A percentile compares a stretch with the other conserved stretches of the same genome.
phyloP scores from a whole-genome alignment of 2,888 invertebrate species.

The Harpagoxenus sublaevis region DNA sequence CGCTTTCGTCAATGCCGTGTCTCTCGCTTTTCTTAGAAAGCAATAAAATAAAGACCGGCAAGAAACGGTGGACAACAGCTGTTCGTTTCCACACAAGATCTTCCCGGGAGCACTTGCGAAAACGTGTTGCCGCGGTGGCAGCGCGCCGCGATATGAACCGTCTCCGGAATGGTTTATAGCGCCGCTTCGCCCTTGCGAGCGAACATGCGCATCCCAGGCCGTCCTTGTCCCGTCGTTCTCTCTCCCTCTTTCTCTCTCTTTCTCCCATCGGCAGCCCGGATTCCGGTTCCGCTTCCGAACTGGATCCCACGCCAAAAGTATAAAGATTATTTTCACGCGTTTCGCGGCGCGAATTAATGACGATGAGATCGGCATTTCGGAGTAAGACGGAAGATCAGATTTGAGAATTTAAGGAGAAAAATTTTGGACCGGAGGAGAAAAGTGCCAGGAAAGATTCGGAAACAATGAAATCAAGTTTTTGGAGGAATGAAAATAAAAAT shows the following conservation, averaged over 20 bases:
- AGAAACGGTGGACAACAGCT: slow-evolving; percentile 22
- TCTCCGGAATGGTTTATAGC: slow-evolving; percentile 75
- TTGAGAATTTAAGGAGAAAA: neutral
- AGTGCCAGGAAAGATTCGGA: neutral
- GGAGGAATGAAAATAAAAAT: neutral
- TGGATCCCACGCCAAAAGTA: slow-evolving; percentile 72
- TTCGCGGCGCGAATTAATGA: slow-evolving; percentile 44
- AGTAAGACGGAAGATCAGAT: neutral
- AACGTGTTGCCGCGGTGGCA: slow-evolving; percentile 76
- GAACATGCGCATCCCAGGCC: slow-evolving; percentile 72
- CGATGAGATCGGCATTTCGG: neutral
- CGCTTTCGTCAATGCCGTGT: neutral
- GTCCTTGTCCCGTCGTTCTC: slow-evolving; percentile 48
- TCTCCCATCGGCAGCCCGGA: slow-evolving; percentile 54
- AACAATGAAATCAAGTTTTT: neutral
- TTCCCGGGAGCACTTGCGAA: slow-evolving; percentile 48
- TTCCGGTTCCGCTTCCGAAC: slow-evolving; percentile 76
- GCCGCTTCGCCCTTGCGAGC: slow-evolving; percentile 66
- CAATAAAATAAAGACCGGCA: neutral
- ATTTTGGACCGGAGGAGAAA: neutral
- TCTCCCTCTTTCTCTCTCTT: slow-evolving; percentile 29
- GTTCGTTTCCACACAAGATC: neutral
- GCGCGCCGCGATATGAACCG: slow-evolving; percentile 80
- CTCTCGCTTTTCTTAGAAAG: neutral
- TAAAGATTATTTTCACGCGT: slow-evolving; percentile 74